Evolutionary conservation across 2,113 vertebrate genomes (phyloP).

Genomic region (Neotragus moschatus): DNA sequence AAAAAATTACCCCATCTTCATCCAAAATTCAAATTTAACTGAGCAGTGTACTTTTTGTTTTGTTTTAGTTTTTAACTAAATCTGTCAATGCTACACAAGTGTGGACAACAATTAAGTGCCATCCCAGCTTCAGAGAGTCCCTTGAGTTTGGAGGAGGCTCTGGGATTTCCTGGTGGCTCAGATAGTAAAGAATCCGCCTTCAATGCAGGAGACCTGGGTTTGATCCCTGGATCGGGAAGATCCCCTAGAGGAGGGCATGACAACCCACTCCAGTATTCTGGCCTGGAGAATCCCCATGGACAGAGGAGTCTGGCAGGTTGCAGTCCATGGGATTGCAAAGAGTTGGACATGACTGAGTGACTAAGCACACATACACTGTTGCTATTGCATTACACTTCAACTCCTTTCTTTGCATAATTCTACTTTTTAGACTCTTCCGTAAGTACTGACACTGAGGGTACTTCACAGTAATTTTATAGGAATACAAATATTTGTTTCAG

Average conservation of each 20-base stretch:
- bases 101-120: background rate
- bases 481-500: background rate
- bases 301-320: background rate
- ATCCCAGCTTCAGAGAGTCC: background rate
- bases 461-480: background rate
- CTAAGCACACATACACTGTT: background rate
- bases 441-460: background rate
- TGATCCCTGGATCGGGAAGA: background rate
- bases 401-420: background rate
- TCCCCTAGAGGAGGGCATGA: background rate
- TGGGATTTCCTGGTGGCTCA: background rate
- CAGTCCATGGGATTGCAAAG: background rate
- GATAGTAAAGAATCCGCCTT: background rate
- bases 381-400: background rate
- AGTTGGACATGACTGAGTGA: background rate
- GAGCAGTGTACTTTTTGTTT: background rate
- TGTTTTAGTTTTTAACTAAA: background rate
- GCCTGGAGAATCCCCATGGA: background rate
- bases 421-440: background rate
- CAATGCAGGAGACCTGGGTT: background rate
- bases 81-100: background rate
- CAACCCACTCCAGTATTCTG: background rate
- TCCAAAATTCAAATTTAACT: background rate
- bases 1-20: background rate
- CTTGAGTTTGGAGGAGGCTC: background rate